Base-by-base conservation (phyloP, 2,797 vertebrate species). In the Tenualosa ilisha region DNA sequence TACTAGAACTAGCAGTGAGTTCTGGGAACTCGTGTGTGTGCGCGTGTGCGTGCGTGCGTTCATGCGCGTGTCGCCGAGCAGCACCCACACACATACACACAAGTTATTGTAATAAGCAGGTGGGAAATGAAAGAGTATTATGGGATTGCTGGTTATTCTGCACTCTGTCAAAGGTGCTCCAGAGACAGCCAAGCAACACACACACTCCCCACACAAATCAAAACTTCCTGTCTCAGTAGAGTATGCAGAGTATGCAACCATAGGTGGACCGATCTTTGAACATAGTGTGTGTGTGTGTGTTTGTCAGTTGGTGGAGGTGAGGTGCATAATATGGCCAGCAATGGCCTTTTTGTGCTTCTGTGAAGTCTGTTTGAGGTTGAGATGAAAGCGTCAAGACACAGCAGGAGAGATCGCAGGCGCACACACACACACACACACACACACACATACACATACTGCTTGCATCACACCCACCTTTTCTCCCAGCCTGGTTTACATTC, bases 401-500 rank as follows among this genome's bases (percentile, higher is more conserved):
- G 65, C 65, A 72, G 26, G 26, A 11, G 11, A 15, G 31, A 75
- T 9, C 15, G 40, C 68, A 37, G 68, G 37, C 56, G 22, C 26
- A 24, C n/a, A 26, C 65, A 13, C 26, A 37, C 31, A 17, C 9
- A 15, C 68, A 37, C 13, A 22, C 26, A 24, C n/a, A 26, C 65
- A 13, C 26, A 37, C 31, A 17, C 9, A 15, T 31, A 37, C 13
- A 22, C 65, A 37, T 2, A 17, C 54, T 5, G 13, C 51, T 15
- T 53, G 9, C 51, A 53, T 53, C 51, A 15, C 51, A 53, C 4
- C 4, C 54, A 20, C 54, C 54, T 17, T 72, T 2, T 75, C 31
- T 75, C 31, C 15, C 37, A 17, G 31, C 31, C 68, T 40, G 31
- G 63, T 75, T 75, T 75, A 75, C 68, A 75, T 75, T 75, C 68